Evolutionary conservation across 2,113 vertebrate genomes (phyloP).

Genomic region (Leiothrix lutea): DNA sequence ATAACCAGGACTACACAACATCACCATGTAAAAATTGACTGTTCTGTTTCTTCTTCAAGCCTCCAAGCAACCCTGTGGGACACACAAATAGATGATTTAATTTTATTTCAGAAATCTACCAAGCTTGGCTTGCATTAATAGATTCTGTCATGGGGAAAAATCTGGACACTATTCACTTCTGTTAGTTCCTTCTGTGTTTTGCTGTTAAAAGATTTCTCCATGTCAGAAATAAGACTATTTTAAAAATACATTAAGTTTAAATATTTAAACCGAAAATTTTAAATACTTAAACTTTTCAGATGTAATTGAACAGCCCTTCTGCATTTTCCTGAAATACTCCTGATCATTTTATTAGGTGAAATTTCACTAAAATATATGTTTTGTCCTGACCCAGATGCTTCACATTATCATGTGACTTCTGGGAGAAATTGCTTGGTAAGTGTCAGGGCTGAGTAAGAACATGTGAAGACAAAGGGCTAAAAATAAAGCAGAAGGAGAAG

Average conservation of each 20-base stretch:
- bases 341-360: neutral
- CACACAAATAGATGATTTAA: neutral
- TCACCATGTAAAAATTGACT: neutral
- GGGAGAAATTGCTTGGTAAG: conserved; percentile 2
- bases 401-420: neutral
- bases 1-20: neutral
- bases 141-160: neutral
- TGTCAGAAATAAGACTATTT: neutral
- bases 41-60: neutral
- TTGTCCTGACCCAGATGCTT: neutral
- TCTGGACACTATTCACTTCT: neutral
- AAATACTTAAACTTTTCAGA: neutral
- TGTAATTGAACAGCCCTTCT: neutral
- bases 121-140: neutral
- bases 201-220: neutral
- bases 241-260: too few species aligned
- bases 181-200: neutral
- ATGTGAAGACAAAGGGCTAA: conserved; percentile 30
- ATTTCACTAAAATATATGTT: neutral
- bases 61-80: neutral
- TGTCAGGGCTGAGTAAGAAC: conserved; percentile 9
- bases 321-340: neutral
- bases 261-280: too few species aligned
- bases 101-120: neutral
- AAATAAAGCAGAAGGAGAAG: neutral